A percentile compares a stretch with the other conserved stretches of the same genome.
Evolutionary conservation across 2,888 invertebrate species (phyloP).

Genomic region (Euzetes globulus): DNA sequence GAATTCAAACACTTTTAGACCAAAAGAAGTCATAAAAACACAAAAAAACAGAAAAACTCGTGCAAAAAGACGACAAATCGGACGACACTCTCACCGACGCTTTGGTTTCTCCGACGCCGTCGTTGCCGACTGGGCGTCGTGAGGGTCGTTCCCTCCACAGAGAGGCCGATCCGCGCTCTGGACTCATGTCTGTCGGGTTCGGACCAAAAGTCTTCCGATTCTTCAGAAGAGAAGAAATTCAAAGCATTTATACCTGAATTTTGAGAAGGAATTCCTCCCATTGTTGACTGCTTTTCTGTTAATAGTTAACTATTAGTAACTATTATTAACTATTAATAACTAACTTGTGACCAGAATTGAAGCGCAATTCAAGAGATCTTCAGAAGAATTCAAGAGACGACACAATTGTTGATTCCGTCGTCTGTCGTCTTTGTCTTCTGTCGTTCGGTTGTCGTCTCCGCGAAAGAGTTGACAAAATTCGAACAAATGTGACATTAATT

Average conservation of each 20-base stretch:
- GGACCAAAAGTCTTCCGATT: constrained; percentile 28
- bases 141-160: neutral
- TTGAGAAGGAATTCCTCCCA: neutral
- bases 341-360: constrained; percentile 19
- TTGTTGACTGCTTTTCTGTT: neutral
- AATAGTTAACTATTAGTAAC: neutral
- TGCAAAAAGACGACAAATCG: neutral
- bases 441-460: neutral
- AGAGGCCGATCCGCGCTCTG: constrained; percentile 5
- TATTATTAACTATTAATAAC: neutral
- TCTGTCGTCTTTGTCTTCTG: neutral
- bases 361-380: constrained; percentile 22
- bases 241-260: neutral
- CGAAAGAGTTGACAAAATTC: neutral
- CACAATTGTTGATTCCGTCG: neutral
- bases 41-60: neutral
- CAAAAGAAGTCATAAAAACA: neutral
- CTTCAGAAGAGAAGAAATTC: neutral
- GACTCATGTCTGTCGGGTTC: constrained; percentile 30
- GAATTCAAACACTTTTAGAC: neutral
- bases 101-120: no score
- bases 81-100: neutral
- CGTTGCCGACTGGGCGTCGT: no score
- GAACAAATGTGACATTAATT: constrained; percentile 14
- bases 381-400: constrained; percentile 2